phyloP scores from a whole-genome alignment of 2,888 invertebrate species.

The Amaurobius ferox region DNA sequence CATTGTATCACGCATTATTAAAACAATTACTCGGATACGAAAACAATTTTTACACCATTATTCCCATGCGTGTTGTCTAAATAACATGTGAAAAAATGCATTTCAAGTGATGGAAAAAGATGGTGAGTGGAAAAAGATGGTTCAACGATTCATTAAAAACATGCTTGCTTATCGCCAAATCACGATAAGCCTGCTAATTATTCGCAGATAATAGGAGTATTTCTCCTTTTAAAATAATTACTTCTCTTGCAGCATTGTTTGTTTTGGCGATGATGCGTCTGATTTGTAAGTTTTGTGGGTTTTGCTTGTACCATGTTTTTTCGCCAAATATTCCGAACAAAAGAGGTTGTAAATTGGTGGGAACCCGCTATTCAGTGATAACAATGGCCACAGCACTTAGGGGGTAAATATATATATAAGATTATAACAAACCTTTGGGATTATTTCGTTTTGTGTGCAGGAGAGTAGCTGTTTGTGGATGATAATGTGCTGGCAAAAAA shows the following conservation, averaged over 20 bases:
- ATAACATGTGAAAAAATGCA: background rate
- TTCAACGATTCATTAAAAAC: conserved; percentile 11
- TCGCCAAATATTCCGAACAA: background rate
- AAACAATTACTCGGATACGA: conserved; percentile 1
- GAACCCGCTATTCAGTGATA: background rate
- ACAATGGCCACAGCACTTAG: background rate
- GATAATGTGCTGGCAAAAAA: background rate
- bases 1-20: conserved; percentile 14
- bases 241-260: background rate
- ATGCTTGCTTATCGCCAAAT: conserved; percentile 1
- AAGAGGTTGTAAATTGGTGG: background rate
- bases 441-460: background rate
- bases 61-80: background rate
- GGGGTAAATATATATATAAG: background rate
- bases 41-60: background rate
- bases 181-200: conserved; percentile 3
- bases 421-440: background rate
- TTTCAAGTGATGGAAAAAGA: background rate
- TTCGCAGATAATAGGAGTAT: background rate
- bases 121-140: conserved; percentile 12
- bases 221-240: conserved; percentile 13
- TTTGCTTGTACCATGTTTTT: background rate
- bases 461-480: background rate
- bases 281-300: background rate
- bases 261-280: background rate